Percentiles rank a stretch among this genome's conserved stretches.
These are phyloP conservation scores for Hyposoter didymator DNA, from an alignment of 2,888 invertebrate genomes.

Conservation along the genomic window DNA sequence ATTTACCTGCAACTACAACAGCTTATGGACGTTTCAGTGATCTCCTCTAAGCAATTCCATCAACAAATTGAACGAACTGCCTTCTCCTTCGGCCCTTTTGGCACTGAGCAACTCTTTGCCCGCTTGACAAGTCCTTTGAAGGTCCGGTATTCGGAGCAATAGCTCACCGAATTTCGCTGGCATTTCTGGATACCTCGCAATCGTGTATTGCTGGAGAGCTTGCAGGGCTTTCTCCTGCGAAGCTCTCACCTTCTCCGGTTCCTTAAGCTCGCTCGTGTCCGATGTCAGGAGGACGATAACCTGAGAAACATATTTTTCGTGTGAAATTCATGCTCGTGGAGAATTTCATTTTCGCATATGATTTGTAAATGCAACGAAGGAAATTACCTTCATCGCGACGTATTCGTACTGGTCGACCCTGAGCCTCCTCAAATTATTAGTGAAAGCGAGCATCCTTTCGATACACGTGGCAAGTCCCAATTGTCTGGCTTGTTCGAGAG, in stretches of 20 bases:
- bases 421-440: slow-evolving; percentile 95
- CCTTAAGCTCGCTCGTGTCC: slow-evolving; percentile 96
- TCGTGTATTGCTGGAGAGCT: slow-evolving; percentile 96
- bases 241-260: slow-evolving; percentile 96
- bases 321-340: background rate
- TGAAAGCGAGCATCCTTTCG: slow-evolving; percentile 97
- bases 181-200: slow-evolving; percentile 95
- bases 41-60: slow-evolving; percentile 98
- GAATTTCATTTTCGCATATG: background rate
- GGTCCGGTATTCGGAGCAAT: slow-evolving; percentile 95
- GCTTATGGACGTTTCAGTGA: slow-evolving; percentile 87
- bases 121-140: slow-evolving; percentile 97
- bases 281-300: slow-evolving; percentile 82
- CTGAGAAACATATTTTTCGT: slow-evolving; percentile 67
- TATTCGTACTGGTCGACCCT: slow-evolving; percentile 98
- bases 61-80: slow-evolving; percentile 96
- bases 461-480: slow-evolving; percentile 94
- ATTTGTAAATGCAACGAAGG: background rate
- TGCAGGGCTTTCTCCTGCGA: slow-evolving; percentile 97
- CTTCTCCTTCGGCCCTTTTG: slow-evolving; percentile 92
- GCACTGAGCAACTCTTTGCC: slow-evolving; percentile 96
- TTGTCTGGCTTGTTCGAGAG: slow-evolving; percentile 88
- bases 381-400: slow-evolving; percentile 95
- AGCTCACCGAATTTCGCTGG: slow-evolving; percentile 98
- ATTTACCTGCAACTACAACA: slow-evolving; percentile 65